A percentile compares a stretch with the other conserved stretches of the same genome.
Evolutionary conservation across 2,113 vertebrate species (phyloP).

Genomic region (Oenanthe melanoleuca): DNA sequence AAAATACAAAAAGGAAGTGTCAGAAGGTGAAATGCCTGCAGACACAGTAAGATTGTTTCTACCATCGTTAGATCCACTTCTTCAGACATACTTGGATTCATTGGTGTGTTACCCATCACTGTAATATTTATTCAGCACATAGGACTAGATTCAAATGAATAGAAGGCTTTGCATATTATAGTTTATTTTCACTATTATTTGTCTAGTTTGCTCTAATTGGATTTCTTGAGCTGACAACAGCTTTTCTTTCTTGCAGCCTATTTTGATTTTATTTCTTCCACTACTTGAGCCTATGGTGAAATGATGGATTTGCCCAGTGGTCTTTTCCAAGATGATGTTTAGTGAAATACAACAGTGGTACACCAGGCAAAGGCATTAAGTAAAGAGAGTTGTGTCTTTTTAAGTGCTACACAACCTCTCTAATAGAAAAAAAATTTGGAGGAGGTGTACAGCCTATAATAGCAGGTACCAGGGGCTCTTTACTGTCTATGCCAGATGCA

Average conservation of each 20-base stretch:
- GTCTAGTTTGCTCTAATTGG: not conserved
- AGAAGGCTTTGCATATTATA: not conserved
- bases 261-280: not conserved
- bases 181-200: not conserved
- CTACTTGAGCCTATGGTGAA: not conserved
- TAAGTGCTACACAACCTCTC: not conserved
- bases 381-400: not conserved
- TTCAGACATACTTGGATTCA: not conserved
- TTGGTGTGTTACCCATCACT: not conserved
- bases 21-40: not conserved
- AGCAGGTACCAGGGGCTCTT: not conserved
- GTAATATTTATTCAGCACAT: not conserved
- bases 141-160: not conserved
- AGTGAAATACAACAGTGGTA: not conserved
- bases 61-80: not conserved
- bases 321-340: not conserved
- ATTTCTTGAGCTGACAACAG: not conserved
- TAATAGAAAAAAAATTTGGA: not conserved
- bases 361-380: not conserved
- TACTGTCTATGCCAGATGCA: not conserved
- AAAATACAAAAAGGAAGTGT: not conserved
- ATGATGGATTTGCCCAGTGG: not conserved
- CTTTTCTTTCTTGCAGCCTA: not conserved
- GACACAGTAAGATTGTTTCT: not conserved
- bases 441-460: not conserved